Base-by-base conservation (phyloP, 2,888 invertebrate genomes). In the Drosophila acutilabella region DNA sequence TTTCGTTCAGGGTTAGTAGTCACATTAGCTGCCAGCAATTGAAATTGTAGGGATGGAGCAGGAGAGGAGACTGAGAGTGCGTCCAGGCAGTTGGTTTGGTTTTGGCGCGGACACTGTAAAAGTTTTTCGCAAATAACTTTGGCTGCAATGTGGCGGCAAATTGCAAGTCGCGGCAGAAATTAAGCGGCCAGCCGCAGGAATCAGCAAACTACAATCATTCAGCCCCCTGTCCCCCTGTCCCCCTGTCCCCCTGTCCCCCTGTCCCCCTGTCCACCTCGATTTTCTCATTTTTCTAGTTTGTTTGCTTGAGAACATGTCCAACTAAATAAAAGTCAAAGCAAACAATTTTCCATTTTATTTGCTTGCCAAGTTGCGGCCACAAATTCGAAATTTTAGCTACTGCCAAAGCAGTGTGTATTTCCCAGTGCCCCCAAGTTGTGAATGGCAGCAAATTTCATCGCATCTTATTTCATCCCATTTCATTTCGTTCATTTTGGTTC, bases 1-100 rank as follows among this genome's bases (percentile, higher is more conserved):
- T 20, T 20, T 42, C 23, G 41, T 36, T 16, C 20, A 30, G 48
- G 20, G 20, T 36, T 20, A 26, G 47, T 20, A 33, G 48, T 62
- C 81, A 83, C 78, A 82, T 82, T 81, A 83, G 89, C 89, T 74
- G 44, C 47, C 47, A 59, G 52, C 89, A 83, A 89, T 83, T 80
- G 88, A 83, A 87, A 89, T 89, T 87, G 81, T 89, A 84, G 85
- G 26, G n/a, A n/a, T n/a, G n/a, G n/a, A n/a, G n/a, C n/a, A n/a
- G 26, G 26, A 6, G 26, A 6, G 26, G 6, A 7, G 7, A 54
- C n/a, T n/a, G n/a, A n/a, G n/a, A n/a, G n/a, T n/a, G n/a, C n/a
- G n/a, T n/a, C n/a, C n/a, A n/a, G 64, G 50, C 78, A 78, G 74
- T 57, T 42, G 23, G 56, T 64, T 45, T 36, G 6, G 8, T 47